A percentile compares a stretch with the other conserved stretches of the same genome.
phyloP scores from a whole-genome alignment of 2,888 invertebrate species.

The Cephalotes varians region DNA sequence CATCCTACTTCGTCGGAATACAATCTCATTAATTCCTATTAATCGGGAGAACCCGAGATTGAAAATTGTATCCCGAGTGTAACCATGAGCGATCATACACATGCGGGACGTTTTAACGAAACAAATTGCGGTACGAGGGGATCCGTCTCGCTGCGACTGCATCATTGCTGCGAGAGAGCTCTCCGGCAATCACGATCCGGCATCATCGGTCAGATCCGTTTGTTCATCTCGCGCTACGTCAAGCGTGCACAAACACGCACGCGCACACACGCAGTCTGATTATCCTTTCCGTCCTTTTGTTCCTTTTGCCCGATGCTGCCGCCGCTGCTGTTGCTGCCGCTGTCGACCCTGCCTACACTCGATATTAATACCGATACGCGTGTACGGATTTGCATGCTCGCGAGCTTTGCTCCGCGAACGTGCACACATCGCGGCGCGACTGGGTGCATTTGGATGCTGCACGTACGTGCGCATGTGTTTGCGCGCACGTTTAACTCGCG shows the following conservation, averaged over 20 bases:
- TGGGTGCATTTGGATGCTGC: neutral
- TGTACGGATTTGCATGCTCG: slow-evolving; percentile 62
- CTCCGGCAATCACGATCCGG: slow-evolving; percentile 53
- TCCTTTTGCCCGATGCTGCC: slow-evolving; percentile 24
- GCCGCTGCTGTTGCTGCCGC: slow-evolving; percentile 8
- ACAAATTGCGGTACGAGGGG: slow-evolving; percentile 40
- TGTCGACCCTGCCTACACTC: slow-evolving; percentile 47
- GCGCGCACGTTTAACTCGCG: slow-evolving; percentile 49
- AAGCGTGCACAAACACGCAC: slow-evolving; percentile 41
- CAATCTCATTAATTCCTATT: slow-evolving; percentile 44
- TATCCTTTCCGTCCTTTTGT: slow-evolving; percentile 58
- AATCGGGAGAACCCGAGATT: slow-evolving; percentile 29
- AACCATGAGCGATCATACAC: slow-evolving; percentile 30
- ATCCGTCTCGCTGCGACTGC: slow-evolving; percentile 35
- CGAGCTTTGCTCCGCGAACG: neutral
- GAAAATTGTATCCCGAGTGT: slow-evolving; percentile 23
- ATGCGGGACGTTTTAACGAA: slow-evolving; percentile 45
- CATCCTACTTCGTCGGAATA: slow-evolving; percentile 12
- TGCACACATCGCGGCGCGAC: slow-evolving; percentile 20
- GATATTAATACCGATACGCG: slow-evolving; percentile 72
- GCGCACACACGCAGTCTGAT: slow-evolving; percentile 55
- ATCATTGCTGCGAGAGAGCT: slow-evolving; percentile 19
- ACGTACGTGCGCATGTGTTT: too few relatives aligned
- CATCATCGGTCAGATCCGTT: slow-evolving; percentile 71
- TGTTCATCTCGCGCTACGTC: slow-evolving; percentile 71